Evolutionary conservation across 2,888 invertebrate genomes (phyloP), one percentile per base, ranked within the genome.

Genomic region (Chirona hameri): DNA sequence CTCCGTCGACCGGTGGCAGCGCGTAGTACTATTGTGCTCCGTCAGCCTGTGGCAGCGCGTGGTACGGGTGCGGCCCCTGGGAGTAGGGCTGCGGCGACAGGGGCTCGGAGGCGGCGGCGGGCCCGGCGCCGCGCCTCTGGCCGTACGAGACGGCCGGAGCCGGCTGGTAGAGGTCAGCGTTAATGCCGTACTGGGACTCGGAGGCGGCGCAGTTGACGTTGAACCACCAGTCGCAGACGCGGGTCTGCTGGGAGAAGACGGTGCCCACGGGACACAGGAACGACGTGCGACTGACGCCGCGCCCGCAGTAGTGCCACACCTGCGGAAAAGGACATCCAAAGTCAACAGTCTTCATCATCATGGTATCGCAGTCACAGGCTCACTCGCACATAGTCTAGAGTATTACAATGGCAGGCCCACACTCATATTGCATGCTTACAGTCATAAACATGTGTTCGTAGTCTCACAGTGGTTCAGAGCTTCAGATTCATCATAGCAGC

Each of bases 201-300:
- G 72, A 72, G 18, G 72, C 72, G 4, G 72, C 72, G 72, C 72
- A 72, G 72, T 72, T 72, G 72, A 72, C 72, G 72, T 72, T 72
- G 72, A 72, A 72, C 72, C 72, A 72, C 72, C 72, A 72, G 72
- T 72, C 72, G 72, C 72, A 72, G 72, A 72, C 72, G 72, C 72
- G 72, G 7, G 72, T 72, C 31, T 5, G 14, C 72, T 72, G 72
- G 27, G 72, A 72, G 72, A 31, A 72, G 31, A 72, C 72, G 72
- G 72, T 72, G 72, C 72, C 72, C 15, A 72, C 31, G 4, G 72
- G 72, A 18, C 72, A 72, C 18, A 72, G 27, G 72, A 72, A 72
- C 31, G 72, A 72, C 72, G 29, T 29, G 18, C 31, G 29, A 18
- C 31, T 72, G 15, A 72, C 72, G 4, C 72, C 72, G 14, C 10